Evolutionary conservation across 2,113 vertebrate genomes (phyloP).

Genomic region (Callaeas wilsoni): DNA sequence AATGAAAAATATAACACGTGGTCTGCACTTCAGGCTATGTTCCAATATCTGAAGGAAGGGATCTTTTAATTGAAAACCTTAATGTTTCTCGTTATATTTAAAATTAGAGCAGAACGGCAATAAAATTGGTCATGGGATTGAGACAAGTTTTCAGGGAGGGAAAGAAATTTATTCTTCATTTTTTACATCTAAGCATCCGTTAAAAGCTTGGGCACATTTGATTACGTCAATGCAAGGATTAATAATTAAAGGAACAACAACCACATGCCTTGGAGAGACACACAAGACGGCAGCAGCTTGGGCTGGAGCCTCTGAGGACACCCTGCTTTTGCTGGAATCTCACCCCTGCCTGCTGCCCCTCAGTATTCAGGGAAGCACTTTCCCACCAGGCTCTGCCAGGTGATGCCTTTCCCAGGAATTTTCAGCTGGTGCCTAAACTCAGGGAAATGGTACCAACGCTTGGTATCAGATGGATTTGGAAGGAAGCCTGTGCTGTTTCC

Average conservation of each 20-base stretch:
- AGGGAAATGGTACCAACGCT: not conserved
- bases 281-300: not conserved
- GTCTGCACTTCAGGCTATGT: conserved; percentile 17
- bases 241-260: conserved; percentile 51
- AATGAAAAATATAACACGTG: not conserved
- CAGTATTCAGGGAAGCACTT: not conserved
- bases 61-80: conserved; percentile 57
- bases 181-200: not conserved
- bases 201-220: not conserved
- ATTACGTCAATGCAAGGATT: conserved; percentile 15
- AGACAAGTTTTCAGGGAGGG: not conserved
- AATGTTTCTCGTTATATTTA: conserved; percentile 39
- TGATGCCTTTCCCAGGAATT: not conserved
- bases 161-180: conserved; percentile 16
- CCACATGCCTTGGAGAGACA: not conserved
- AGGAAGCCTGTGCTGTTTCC: not conserved
- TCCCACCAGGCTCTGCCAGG: not conserved
- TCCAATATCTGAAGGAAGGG: conserved; percentile 34
- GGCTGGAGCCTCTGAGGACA: not conserved
- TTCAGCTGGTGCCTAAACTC: not conserved
- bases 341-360: not conserved
- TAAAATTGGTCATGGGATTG: conserved; percentile 43
- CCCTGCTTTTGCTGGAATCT: not conserved
- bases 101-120: conserved; percentile 47
- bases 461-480: not conserved